phyloP scores from a whole-genome alignment of 2,888 invertebrate genomes.

The Perdita meconis region DNA sequence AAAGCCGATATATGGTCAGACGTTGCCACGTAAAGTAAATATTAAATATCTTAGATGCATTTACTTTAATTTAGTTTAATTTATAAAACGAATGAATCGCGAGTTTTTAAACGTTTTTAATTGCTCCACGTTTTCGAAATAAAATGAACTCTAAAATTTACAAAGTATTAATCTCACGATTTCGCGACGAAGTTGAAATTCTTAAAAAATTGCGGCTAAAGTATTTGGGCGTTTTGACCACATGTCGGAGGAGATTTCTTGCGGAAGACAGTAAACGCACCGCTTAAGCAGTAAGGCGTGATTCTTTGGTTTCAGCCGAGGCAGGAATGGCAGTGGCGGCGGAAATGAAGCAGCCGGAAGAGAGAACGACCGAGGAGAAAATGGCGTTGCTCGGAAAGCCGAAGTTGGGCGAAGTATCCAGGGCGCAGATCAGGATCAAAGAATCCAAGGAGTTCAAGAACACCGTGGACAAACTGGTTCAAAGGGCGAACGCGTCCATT shows the following conservation, averaged over 20 bases:
- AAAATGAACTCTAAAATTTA: background rate
- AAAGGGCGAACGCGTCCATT: conserved; percentile 97
- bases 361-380: conserved; percentile 92
- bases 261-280: background rate
- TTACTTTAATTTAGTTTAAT: conserved; percentile 36
- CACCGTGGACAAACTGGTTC: conserved; percentile 98
- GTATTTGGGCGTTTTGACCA: background rate
- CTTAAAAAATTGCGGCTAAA: background rate
- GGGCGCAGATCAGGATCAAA: conserved; percentile 95
- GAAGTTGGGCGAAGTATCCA: conserved; percentile 93
- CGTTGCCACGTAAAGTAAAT: conserved; percentile 39
- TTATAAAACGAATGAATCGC: conserved; percentile 37
- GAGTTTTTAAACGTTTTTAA: background rate
- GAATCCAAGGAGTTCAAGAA: conserved; percentile 99
- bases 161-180: too few species aligned
- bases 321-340: conserved; percentile 88
- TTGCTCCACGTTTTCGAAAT: background rate
- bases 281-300: conserved; percentile 49
- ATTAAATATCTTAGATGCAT: conserved; percentile 7
- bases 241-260: background rate
- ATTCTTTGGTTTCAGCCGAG: conserved; percentile 79
- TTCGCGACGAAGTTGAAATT: background rate
- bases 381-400: conserved; percentile 96
- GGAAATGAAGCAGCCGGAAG: conserved; percentile 88
- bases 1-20: conserved; percentile 60